These are phyloP conservation scores for Drosophila neocordata DNA, from an alignment of 1,140 invertebrate species.

Conservation along the genomic window DNA sequence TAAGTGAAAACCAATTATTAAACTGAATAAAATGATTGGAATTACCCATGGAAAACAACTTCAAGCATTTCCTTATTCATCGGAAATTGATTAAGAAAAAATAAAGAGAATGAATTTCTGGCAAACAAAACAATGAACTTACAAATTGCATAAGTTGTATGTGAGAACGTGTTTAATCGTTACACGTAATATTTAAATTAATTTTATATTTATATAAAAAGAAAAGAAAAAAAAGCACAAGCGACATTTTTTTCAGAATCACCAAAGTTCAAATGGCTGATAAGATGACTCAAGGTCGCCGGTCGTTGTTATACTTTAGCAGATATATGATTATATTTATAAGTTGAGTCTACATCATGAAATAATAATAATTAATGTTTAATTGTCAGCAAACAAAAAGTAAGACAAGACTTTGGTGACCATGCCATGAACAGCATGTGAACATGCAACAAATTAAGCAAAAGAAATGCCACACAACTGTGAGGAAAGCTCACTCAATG, in stretches of 20 bases:
- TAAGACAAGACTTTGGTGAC: constrained; percentile 5
- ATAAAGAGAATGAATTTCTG: no score
- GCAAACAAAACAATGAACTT: constrained; percentile 23
- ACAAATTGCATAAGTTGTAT: constrained; percentile 20
- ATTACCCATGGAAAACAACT: constrained; percentile 25
- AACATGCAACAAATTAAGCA: constrained; percentile 48
- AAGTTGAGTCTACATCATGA: constrained; percentile 6
- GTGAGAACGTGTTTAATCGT: constrained; percentile 35
- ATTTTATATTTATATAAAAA: constrained; percentile 21
- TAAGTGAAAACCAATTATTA: background rate
- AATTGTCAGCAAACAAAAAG: constrained; percentile 12
- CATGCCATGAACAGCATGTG: constrained; percentile 23
- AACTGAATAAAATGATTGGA: background rate
- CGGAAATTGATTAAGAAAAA: constrained; percentile 31
- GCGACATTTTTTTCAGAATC: constrained; percentile 23
- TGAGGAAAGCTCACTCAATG: background rate
- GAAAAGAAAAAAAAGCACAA: constrained; percentile 2
- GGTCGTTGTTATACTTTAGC: background rate
- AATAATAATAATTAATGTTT: constrained; percentile 29
- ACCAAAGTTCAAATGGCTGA: constrained; percentile 35
- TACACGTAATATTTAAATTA: constrained; percentile 2
- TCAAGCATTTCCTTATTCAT: constrained; percentile 56
- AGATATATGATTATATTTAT: background rate
- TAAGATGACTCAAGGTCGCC: constrained; percentile 14
- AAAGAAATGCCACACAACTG: constrained; percentile 26